Evolutionary conservation across 1,140 invertebrate genomes (phyloP).

Genomic region (Orchesella cincta): DNA sequence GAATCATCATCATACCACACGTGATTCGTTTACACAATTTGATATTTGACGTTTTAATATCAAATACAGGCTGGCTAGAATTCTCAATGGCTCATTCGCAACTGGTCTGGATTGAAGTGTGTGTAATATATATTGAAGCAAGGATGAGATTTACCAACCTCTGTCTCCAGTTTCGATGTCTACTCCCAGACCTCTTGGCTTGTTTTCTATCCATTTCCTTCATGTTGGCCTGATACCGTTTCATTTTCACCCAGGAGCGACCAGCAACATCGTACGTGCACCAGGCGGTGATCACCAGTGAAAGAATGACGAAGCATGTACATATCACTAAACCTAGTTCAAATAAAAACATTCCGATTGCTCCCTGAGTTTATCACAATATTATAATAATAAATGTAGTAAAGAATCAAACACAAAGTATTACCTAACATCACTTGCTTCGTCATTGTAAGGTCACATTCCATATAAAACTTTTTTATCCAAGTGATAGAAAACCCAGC

Average conservation of each 20-base stretch:
- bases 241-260: constrained; percentile 91
- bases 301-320: constrained; percentile 75
- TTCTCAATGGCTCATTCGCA: no score
- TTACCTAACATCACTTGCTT: constrained; percentile 78
- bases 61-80: no score
- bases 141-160: no score
- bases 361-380: no score
- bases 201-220: constrained; percentile 71
- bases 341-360: constrained; percentile 18
- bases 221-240: constrained; percentile 81
- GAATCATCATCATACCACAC: no score
- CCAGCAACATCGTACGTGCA: constrained; percentile 86
- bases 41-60: no score
- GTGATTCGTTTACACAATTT: no score
- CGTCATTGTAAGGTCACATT: constrained; percentile 54
- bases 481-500: constrained; percentile 47
- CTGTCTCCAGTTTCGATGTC: constrained; percentile 82
- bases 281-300: constrained; percentile 77
- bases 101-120: no score
- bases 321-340: constrained; percentile 74
- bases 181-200: constrained; percentile 76
- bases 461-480: constrained; percentile 46
- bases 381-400: no score
- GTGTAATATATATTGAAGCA: no score
- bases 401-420: constrained; percentile 4